phyloP scores from a whole-genome alignment of 2,113 vertebrate species.

The Amblyopsis rosae region DNA sequence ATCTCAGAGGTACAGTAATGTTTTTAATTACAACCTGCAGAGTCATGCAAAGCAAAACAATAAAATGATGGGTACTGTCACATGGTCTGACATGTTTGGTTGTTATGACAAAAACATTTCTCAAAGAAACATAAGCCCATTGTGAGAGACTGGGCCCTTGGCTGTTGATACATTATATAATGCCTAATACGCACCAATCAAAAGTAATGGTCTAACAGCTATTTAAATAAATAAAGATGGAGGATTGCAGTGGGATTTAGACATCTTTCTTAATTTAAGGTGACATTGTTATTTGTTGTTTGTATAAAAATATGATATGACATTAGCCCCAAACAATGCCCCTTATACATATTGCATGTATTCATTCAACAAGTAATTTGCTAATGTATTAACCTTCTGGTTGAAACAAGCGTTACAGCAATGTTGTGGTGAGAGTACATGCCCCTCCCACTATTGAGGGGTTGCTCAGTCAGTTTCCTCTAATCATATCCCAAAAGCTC shows the following conservation, averaged over 20 bases:
- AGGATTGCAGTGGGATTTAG: constrained; percentile 32
- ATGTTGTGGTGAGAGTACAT: too few relatives aligned
- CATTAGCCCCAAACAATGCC: constrained; percentile 47
- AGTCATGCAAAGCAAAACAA: constrained; percentile 51
- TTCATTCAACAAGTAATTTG: constrained; percentile 44
- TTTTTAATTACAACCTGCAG: constrained; percentile 59
- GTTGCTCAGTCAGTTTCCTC: too few relatives aligned
- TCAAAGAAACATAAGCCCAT: constrained; percentile 25
- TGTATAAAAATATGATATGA: constrained; percentile 36
- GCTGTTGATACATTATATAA: constrained; percentile 68
- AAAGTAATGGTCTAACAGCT: constrained; percentile 68
- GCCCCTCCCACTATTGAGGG: too few relatives aligned
- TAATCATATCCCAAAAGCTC: too few relatives aligned
- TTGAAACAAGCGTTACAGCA: too few relatives aligned
- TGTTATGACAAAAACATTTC: constrained; percentile 27
- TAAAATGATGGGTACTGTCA: constrained; percentile 14
- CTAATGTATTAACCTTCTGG: background rate
- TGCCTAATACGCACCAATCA: constrained; percentile 65
- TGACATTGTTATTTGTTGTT: constrained; percentile 53
- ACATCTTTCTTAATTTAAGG: constrained; percentile 44
- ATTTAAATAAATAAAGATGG: constrained; percentile 64
- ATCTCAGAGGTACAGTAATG: constrained; percentile 30
- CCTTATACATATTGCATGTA: constrained; percentile 40
- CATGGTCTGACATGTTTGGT: constrained; percentile 45
- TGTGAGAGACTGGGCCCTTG: constrained; percentile 35